Conservation (phyloP, 2,113 vertebrate species). For the Pseudopipra pipra region DNA sequence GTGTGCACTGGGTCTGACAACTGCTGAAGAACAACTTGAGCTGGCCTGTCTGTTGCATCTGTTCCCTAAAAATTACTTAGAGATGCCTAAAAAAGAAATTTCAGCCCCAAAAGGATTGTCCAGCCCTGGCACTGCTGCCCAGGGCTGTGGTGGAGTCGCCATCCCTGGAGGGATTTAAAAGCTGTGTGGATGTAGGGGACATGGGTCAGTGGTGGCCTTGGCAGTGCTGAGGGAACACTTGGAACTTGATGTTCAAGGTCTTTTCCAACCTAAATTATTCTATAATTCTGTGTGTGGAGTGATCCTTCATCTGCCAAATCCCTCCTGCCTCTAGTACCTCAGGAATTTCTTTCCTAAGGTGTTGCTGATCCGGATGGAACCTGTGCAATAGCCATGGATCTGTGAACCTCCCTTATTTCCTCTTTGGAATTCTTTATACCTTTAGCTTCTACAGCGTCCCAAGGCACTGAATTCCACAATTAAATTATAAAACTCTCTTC, state of each 20-base stretch:
- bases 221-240: neutral
- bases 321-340: neutral
- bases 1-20: neutral
- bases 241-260: neutral
- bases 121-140: neutral
- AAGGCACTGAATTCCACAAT: neutral
- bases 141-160: neutral
- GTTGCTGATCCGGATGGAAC: neutral
- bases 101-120: neutral
- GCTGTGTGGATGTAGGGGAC: neutral
- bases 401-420: neutral
- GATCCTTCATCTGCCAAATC: neutral
- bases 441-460: neutral
- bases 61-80: neutral
- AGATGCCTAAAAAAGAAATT: neutral
- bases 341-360: neutral
- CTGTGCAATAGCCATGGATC: neutral
- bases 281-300: neutral
- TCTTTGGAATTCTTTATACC: neutral
- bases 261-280: neutral
- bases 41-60: neutral
- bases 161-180: neutral
- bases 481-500: neutral
- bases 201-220: neutral
- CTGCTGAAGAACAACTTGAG: neutral